A percentile compares a stretch with the other conserved stretches of the same genome.
Evolutionary conservation across 2,797 vertebrate genomes (phyloP).

Genomic region (Limosa lapponica): DNA sequence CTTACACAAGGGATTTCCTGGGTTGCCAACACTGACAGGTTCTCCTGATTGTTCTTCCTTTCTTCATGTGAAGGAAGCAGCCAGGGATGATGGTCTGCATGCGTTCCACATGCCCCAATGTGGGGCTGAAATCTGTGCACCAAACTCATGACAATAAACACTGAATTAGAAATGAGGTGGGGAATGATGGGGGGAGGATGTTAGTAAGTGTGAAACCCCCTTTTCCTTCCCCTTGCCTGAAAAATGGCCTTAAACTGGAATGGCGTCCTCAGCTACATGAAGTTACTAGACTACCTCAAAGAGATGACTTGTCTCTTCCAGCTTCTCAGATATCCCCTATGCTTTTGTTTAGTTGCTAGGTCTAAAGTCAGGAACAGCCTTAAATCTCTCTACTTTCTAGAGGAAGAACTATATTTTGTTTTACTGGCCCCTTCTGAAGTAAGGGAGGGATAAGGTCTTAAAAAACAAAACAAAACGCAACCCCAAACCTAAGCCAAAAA

Average conservation of each 20-base stretch:
- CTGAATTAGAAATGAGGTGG: not conserved
- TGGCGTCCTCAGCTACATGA: not conserved
- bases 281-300: not conserved
- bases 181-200: no score
- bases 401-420: not conserved
- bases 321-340: not conserved
- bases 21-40: not conserved
- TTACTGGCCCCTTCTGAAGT: not conserved
- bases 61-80: not conserved
- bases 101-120: fast-evolving
- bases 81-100: not conserved
- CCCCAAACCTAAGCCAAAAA: fast-evolving
- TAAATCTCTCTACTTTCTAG: not conserved
- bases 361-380: not conserved
- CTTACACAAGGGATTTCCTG: not conserved
- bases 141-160: not conserved
- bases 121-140: not conserved
- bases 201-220: not conserved
- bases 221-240: not conserved
- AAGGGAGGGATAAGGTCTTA: not conserved
- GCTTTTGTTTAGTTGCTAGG: not conserved
- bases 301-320: not conserved
- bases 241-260: not conserved
- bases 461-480: not conserved
- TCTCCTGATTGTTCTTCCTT: not conserved